Evolutionary conservation across 64 coral and sea anemone genomes (phyloP).

Genomic region (Montipora capricornis): DNA sequence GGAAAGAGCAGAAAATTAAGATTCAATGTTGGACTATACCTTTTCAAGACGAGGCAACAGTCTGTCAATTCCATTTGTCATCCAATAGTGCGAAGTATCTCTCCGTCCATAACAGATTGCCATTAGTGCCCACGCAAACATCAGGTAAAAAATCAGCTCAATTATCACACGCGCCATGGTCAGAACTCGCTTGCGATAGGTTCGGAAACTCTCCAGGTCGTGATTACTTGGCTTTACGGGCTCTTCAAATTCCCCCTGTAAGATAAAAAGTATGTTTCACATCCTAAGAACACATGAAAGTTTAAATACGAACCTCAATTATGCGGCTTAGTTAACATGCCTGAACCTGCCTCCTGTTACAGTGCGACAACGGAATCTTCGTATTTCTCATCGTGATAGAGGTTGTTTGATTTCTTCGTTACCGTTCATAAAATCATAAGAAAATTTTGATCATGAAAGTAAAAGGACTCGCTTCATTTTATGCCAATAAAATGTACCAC

Average conservation of each 20-base stretch:
- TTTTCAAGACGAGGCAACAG: constrained; percentile 77
- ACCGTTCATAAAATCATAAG: no score
- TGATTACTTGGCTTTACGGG: constrained; percentile 74
- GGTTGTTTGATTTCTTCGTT: no score
- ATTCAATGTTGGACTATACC: constrained; percentile 24
- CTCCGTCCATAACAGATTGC: constrained; percentile 81
- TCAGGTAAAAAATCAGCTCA: constrained; percentile 84
- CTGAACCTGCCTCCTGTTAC: no score
- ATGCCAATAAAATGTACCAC: no score
- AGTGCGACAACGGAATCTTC: no score
- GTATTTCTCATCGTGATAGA: no score
- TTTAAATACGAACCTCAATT: no score
- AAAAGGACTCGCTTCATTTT: no score
- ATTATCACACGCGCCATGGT: constrained; percentile 79
- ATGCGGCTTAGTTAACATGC: no score
- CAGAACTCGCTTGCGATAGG: constrained; percentile 83
- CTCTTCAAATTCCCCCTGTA: constrained; percentile 58
- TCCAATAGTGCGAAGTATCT: constrained; percentile 69
- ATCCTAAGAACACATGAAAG: not conserved
- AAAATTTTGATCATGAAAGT: no score
- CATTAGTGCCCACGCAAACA: constrained; percentile 90
- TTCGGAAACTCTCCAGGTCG: constrained; percentile 70
- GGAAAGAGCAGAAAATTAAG: no score
- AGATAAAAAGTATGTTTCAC: not conserved
- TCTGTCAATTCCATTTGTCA: constrained; percentile 76